phyloP scores from a whole-genome alignment of 2,888 invertebrate species.

The Agrochola macilenta region DNA sequence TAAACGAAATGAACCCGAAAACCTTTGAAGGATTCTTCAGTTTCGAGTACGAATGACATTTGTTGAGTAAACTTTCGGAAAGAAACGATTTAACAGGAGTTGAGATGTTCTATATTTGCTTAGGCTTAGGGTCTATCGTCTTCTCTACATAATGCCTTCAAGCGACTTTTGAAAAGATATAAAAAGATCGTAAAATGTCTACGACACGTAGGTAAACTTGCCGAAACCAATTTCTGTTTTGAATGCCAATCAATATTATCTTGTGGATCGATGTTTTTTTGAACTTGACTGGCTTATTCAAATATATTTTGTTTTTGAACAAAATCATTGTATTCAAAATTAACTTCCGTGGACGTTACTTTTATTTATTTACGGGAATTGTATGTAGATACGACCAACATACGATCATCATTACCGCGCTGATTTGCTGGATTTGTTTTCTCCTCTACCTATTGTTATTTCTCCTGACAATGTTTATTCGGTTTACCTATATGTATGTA shows the following conservation, averaged over 20 bases:
- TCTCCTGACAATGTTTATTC: too few species aligned
- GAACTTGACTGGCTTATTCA: not conserved
- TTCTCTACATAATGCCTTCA: slow-evolving; percentile 49
- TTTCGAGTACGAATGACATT: slow-evolving; percentile 71
- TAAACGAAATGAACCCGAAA: slow-evolving; percentile 74
- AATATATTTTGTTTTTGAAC: not conserved
- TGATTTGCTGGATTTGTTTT: too few species aligned
- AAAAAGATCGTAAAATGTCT: slow-evolving; percentile 62
- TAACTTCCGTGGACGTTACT: not conserved
- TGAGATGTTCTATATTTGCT: slow-evolving; percentile 52
- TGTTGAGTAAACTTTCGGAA: slow-evolving; percentile 64
- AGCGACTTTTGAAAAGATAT: slow-evolving; percentile 57
- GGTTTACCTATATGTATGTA: too few species aligned
- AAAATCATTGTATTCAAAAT: not conserved
- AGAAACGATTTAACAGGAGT: slow-evolving; percentile 66
- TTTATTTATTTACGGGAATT: not conserved
- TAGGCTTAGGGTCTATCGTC: slow-evolving; percentile 38
- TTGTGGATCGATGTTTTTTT: slow-evolving; percentile 24
- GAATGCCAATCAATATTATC: slow-evolving; percentile 58
- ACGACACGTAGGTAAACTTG: slow-evolving; percentile 39
- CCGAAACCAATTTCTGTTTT: slow-evolving; percentile 49
- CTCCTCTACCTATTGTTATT: too few species aligned
- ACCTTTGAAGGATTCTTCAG: slow-evolving; percentile 71
- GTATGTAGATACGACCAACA: not conserved
- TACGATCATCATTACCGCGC: too few species aligned